phyloP scores from a whole-genome alignment of 2,113 vertebrate species.

The Antechinus flavipes region DNA sequence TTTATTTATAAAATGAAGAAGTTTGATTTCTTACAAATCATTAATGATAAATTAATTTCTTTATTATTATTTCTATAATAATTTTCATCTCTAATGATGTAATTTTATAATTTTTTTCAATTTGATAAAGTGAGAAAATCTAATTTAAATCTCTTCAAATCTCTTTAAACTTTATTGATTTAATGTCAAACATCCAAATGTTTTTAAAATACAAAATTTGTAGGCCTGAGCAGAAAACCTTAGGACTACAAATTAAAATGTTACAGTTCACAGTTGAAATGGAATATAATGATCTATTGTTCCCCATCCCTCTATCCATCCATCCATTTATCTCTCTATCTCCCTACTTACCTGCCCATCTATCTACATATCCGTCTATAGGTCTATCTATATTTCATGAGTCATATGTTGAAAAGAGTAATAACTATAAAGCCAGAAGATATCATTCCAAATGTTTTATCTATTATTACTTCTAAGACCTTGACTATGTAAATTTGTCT shows the following conservation, averaged over 20 bases:
- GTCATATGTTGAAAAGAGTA: background rate
- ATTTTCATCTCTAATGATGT: background rate
- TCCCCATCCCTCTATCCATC: background rate
- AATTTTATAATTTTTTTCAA: background rate
- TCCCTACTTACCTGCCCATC: no score
- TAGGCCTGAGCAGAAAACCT: background rate
- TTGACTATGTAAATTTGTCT: background rate
- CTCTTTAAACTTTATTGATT: slow-evolving; percentile 21
- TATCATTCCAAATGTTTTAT: background rate
- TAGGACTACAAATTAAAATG: slow-evolving; percentile 2
- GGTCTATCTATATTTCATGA: background rate
- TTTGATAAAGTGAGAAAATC: background rate
- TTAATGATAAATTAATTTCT: background rate
- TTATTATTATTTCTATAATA: background rate
- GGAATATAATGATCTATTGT: background rate
- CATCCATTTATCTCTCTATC: no score
- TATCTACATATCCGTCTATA: no score
- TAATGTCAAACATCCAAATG: background rate
- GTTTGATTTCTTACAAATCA: background rate
- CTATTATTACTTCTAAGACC: background rate
- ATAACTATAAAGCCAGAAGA: background rate
- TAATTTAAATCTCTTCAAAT: background rate
- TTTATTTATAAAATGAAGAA: background rate
- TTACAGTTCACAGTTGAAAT: background rate
- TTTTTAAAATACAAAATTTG: background rate